Evolutionary conservation across 2,113 vertebrate genomes (phyloP).

Genomic region (Pteruthius melanotis): DNA sequence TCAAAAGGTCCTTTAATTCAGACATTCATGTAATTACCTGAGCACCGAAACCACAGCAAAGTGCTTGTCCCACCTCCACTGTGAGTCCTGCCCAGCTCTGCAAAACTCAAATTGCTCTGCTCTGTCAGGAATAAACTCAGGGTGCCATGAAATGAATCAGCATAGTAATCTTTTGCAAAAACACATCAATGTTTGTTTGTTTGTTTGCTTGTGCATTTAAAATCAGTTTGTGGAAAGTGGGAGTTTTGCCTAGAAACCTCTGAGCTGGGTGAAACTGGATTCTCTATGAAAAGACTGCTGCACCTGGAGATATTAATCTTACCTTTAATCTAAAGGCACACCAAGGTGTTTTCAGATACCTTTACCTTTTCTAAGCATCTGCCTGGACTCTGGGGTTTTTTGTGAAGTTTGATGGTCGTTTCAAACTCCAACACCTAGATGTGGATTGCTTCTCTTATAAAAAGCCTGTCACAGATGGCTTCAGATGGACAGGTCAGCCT

Average conservation of each 20-base stretch:
- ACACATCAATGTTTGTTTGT: background rate
- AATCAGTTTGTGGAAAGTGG: background rate
- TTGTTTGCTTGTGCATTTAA: background rate
- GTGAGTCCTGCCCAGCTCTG: background rate
- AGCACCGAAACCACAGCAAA: background rate
- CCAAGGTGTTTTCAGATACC: background rate
- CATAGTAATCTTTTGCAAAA: background rate
- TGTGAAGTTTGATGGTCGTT: background rate
- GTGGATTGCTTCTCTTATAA: background rate
- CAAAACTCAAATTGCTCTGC: background rate
- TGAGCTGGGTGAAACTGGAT: background rate
- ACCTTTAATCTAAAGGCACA: background rate
- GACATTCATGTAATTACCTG: no score
- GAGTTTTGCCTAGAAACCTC: background rate
- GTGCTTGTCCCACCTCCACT: background rate
- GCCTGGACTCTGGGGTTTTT: background rate
- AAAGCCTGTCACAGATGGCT: background rate
- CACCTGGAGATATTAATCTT: background rate
- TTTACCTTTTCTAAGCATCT: background rate
- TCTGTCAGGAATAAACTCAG: background rate
- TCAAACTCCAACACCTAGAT: background rate
- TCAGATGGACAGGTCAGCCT: background rate
- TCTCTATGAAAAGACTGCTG: background rate
- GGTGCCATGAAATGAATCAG: background rate
- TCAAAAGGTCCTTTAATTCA: background rate